Percentiles rank a stretch among this genome's conserved stretches.
These are phyloP conservation scores for Piezodorus guildinii DNA, from an alignment of 1,140 invertebrate genomes.

Conservation along the genomic window DNA sequence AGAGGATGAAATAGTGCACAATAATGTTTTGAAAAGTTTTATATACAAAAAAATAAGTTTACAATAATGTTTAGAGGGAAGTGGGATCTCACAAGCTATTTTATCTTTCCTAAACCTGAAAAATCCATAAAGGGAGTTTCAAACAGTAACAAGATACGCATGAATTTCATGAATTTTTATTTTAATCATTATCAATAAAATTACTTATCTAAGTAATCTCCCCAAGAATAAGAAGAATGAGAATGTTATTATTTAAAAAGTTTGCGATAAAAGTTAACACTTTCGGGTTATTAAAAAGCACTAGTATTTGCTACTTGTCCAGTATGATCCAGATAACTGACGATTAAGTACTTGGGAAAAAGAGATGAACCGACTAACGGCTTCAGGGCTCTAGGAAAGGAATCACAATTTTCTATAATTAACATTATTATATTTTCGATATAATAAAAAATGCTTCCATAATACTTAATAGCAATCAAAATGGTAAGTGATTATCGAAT, in stretches of 20 bases:
- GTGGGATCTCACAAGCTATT: background rate
- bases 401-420: conserved; percentile 12
- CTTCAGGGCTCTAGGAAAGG: background rate
- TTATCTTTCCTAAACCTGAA: background rate
- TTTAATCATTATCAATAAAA: conserved; percentile 2
- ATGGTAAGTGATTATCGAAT: conserved; percentile 12
- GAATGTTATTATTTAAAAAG: conserved; percentile 10
- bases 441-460: conserved; percentile 15
- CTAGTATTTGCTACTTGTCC: conserved; percentile 4
- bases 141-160: conserved; percentile 8
- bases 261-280: background rate
- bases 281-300: conserved; percentile 9
- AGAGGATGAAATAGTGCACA: conserved; percentile 12
- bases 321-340: background rate
- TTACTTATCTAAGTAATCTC: conserved; percentile 3
- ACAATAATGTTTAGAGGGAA: background rate
- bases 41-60: background rate
- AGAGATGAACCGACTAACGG: background rate
- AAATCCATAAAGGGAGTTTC: background rate
- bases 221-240: conserved; percentile 7
- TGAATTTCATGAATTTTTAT: conserved; percentile 1
- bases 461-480: conserved; percentile 9
- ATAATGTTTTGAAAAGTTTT: background rate
- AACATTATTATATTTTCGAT: conserved; percentile 11
- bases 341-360: background rate